Percentiles rank a stretch among this genome's conserved stretches.
Conservation (phyloP, 1,140 invertebrate species). For the Eumaeus atala region DNA sequence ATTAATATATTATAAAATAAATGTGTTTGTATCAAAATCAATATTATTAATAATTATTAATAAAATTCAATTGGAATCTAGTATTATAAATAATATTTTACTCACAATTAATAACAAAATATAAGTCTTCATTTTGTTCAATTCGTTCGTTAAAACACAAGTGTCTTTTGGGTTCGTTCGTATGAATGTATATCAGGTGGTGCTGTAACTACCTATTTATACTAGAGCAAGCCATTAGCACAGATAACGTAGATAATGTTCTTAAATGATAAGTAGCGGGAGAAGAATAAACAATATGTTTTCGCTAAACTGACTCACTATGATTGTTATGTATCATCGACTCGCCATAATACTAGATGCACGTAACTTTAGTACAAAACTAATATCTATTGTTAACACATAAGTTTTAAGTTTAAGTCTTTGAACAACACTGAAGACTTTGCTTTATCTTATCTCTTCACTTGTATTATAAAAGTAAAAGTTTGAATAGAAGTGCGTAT, state of each 20-base stretch:
- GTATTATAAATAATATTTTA: conserved; percentile 21
- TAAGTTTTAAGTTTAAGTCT: neutral
- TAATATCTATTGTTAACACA: neutral
- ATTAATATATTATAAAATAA: too few species aligned
- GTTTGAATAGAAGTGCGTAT: too few species aligned
- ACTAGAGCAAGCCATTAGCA: neutral
- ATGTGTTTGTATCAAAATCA: too few species aligned
- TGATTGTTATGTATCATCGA: conserved; percentile 2
- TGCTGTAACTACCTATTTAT: neutral
- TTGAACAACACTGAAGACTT: neutral
- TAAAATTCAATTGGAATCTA: too few species aligned
- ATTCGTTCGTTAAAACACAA: conserved; percentile 58
- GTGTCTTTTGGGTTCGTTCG: conserved; percentile 61
- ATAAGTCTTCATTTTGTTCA: conserved; percentile 51
- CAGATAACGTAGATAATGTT: conserved; percentile 4
- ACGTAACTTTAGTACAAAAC: neutral
- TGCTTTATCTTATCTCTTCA: too few species aligned
- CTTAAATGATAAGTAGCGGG: neutral
- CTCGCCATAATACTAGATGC: neutral
- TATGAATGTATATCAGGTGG: conserved; percentile 33
- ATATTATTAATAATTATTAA: too few species aligned
- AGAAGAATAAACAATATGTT: conserved; percentile 2
- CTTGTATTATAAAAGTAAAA: neutral
- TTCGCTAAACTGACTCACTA: conserved; percentile 1
- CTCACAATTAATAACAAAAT: conserved; percentile 54